A percentile compares a stretch with the other conserved stretches of the same genome.
These are phyloP conservation scores for Drosophila repleta DNA, from an alignment of 1,140 invertebrate species.

Conservation along the genomic window DNA sequence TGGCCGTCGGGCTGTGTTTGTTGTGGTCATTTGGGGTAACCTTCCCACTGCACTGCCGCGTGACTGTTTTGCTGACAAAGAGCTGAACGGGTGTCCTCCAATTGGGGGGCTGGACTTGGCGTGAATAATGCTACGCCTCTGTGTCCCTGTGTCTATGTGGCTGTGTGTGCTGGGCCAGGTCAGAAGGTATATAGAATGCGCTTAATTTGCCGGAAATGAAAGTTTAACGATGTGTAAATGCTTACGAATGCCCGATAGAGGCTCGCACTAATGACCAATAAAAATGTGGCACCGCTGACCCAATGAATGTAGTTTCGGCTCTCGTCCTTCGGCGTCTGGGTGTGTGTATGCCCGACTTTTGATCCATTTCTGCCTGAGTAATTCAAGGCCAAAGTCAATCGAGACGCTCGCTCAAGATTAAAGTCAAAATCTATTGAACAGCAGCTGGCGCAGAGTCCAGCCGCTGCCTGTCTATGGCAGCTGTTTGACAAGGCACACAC, in stretches of 20 bases:
- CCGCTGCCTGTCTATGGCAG: slow-evolving; percentile 30
- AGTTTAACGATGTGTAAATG: slow-evolving; percentile 83
- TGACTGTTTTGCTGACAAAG: slow-evolving; percentile 66
- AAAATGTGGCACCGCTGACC: slow-evolving; percentile 69
- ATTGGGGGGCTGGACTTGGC: slow-evolving; percentile 9
- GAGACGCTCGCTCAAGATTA: slow-evolving; percentile 28
- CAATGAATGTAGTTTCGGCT: slow-evolving; percentile 4
- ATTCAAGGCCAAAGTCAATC: slow-evolving; percentile 49
- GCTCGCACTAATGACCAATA: slow-evolving; percentile 80
- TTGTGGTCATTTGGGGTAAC: slow-evolving; percentile 66
- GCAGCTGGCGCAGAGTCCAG: slow-evolving; percentile 13
- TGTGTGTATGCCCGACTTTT: slow-evolving; percentile 59
- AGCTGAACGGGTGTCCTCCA: slow-evolving; percentile 48
- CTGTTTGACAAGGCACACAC: slow-evolving; percentile 23
- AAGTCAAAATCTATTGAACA: slow-evolving; percentile 11
- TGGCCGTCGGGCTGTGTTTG: slow-evolving; percentile 35
- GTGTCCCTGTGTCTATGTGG: not conserved
- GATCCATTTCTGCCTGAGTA: slow-evolving; percentile 73
- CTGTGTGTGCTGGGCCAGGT: slow-evolving; percentile 14
- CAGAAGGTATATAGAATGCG: slow-evolving; percentile 75
- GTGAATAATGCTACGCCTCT: slow-evolving; percentile 26
- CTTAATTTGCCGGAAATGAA: slow-evolving; percentile 83
- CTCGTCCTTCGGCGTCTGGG: not conserved
- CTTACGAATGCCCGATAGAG: slow-evolving; percentile 81
- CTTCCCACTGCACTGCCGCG: not conserved